Percentiles rank a stretch among this genome's conserved stretches.
Conservation (phyloP, 1,140 invertebrate genomes). For the Lucilia sericata region DNA sequence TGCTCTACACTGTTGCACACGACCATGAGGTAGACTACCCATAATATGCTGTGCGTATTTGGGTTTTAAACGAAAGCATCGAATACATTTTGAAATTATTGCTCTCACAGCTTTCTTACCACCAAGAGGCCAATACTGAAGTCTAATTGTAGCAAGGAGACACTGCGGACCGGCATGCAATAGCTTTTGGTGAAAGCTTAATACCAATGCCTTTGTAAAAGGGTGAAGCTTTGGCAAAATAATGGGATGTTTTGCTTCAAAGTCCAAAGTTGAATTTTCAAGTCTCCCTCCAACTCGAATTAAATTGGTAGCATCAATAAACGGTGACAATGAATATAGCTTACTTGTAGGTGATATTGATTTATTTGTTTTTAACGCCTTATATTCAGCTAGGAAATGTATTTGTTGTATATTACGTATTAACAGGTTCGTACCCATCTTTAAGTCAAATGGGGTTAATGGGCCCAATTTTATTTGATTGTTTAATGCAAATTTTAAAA, state of each 20-base stretch:
- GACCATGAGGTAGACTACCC: slow-evolving; percentile 19
- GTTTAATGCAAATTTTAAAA: too few relatives aligned
- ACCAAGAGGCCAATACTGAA: slow-evolving; percentile 42
- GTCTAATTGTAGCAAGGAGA: slow-evolving; percentile 26
- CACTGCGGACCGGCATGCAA: slow-evolving; percentile 43
- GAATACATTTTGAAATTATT: slow-evolving; percentile 50
- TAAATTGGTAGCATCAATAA: slow-evolving; percentile 61
- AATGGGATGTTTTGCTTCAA: slow-evolving; percentile 66
- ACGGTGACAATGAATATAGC: slow-evolving; percentile 54
- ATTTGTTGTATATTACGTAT: slow-evolving; percentile 47
- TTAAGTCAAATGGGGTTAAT: background rate
- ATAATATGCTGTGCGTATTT: slow-evolving; percentile 32
- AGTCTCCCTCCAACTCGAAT: slow-evolving; percentile 67
- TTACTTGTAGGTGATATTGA: slow-evolving; percentile 48
- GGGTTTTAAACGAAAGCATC: slow-evolving; percentile 44
- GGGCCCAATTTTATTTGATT: background rate
- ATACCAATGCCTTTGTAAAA: slow-evolving; percentile 28
- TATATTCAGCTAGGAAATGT: slow-evolving; percentile 46
- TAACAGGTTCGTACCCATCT: slow-evolving; percentile 38
- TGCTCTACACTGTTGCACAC: slow-evolving; percentile 52
- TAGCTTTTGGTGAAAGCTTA: slow-evolving; percentile 41
- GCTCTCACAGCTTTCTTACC: slow-evolving; percentile 34
- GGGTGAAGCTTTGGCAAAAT: slow-evolving; percentile 59
- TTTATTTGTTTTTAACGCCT: slow-evolving; percentile 20
- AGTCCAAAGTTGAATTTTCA: slow-evolving; percentile 53